Percentiles rank a stretch among this genome's conserved stretches.
Evolutionary conservation across 2,113 vertebrate species (phyloP).

Genomic region (Irena cyanogastra): DNA sequence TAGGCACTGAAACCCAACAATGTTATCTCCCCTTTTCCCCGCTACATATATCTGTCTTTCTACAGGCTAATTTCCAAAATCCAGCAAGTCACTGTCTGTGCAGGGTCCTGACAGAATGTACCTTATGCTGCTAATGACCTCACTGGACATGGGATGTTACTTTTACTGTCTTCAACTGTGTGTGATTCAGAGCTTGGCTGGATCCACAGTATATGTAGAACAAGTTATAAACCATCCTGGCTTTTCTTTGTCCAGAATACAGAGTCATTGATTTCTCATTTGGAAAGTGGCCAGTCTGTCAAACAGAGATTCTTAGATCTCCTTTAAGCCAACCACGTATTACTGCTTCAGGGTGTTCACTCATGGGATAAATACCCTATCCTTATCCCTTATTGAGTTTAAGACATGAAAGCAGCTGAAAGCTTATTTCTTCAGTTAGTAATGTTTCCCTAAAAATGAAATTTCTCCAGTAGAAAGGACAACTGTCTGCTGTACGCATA

Average conservation of each 20-base stretch:
- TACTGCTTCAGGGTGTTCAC: slow-evolving; percentile 21
- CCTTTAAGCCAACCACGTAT: neutral
- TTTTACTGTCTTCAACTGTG: neutral
- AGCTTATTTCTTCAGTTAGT: slow-evolving; percentile 18
- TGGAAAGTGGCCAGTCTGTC: neutral
- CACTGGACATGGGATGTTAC: neutral
- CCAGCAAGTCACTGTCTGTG: neutral
- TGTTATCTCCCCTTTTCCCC: neutral
- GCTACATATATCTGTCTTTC: neutral
- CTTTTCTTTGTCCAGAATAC: slow-evolving; percentile 25
- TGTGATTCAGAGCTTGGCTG: slow-evolving; percentile 25
- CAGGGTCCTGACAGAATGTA: neutral
- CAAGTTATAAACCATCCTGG: slow-evolving; percentile 21
- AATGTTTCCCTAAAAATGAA: slow-evolving; percentile 12
- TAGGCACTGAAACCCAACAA: neutral
- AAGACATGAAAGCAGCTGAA: neutral
- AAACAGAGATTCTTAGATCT: neutral
- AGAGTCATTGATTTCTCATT: slow-evolving; percentile 42
- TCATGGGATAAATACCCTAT: neutral
- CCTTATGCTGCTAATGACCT: neutral
- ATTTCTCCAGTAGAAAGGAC: slow-evolving; percentile 1
- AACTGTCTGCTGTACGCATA: neutral
- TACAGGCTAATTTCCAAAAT: slow-evolving; percentile 2
- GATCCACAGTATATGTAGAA: neutral
- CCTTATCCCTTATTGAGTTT: neutral